Conservation (phyloP, 2,113 vertebrate species). For the Pterocles orientalis region DNA sequence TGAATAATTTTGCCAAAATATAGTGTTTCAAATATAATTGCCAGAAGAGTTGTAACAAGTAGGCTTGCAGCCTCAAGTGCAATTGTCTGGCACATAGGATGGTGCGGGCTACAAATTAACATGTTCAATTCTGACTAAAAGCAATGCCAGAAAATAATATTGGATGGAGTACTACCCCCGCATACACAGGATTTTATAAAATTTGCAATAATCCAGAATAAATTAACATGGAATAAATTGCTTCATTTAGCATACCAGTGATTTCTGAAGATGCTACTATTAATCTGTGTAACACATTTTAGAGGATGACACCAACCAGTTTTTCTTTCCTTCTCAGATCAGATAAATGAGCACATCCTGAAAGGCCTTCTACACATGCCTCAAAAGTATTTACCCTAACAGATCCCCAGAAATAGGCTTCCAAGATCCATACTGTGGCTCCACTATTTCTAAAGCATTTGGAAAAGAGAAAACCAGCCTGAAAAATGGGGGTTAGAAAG, state of each 20-base stretch:
- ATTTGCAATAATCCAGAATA: not conserved
- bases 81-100: not conserved
- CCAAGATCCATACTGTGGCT: not conserved
- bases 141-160: not conserved
- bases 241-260: not conserved
- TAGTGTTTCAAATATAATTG: not conserved
- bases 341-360: not conserved
- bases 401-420: not conserved
- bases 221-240: not conserved
- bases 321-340: not conserved
- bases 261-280: not conserved
- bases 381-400: not conserved
- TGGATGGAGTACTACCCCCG: not conserved
- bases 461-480: not conserved
- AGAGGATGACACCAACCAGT: not conserved
- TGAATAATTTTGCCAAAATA: constrained; percentile 49
- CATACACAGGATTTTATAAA: not conserved
- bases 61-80: not conserved
- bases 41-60: not conserved
- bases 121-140: not conserved
- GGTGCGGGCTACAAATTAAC: not conserved
- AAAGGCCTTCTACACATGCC: not conserved
- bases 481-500: not conserved
- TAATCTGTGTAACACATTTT: not conserved
- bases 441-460: not conserved